Percentiles rank a stretch among this genome's conserved stretches.
Evolutionary conservation across 2,888 invertebrate species (phyloP).

Genomic region (Drosophila nr. medialis): DNA sequence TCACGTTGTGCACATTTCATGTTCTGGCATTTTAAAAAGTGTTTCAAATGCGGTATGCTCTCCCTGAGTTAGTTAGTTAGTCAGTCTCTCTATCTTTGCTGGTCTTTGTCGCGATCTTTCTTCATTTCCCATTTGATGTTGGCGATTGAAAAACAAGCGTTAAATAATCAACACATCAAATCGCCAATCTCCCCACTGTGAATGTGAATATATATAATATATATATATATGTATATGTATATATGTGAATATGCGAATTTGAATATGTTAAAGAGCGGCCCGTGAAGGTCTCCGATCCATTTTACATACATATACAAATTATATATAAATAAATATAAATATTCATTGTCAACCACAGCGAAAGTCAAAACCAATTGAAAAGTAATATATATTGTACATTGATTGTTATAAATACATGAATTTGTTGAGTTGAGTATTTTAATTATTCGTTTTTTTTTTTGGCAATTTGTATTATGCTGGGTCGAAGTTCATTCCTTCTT

Average conservation of each 20-base stretch:
- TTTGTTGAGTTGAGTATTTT: not conserved
- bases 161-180: constrained; percentile 46
- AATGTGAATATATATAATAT: constrained; percentile 24
- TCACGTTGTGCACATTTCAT: not conserved
- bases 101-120: constrained; percentile 9
- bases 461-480: not conserved
- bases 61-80: not conserved
- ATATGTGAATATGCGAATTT: constrained; percentile 12
- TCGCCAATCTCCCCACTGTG: constrained; percentile 22
- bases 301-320: constrained; percentile 13
- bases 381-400: not conserved
- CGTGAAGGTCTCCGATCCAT: constrained; percentile 43
- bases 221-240: not conserved
- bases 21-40: constrained; percentile 13
- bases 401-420: not conserved
- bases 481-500: not conserved
- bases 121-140: constrained; percentile 28
- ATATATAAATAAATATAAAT: constrained; percentile 28
- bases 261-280: constrained; percentile 39
- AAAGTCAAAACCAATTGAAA: constrained; percentile 20
- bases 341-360: constrained; percentile 25
- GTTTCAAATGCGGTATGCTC: not conserved
- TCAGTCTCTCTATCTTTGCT: not conserved
- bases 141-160: constrained; percentile 43
- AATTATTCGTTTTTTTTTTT: not conserved